phyloP scores from a whole-genome alignment of 1,140 invertebrate species.

The Prorops nasuta region DNA sequence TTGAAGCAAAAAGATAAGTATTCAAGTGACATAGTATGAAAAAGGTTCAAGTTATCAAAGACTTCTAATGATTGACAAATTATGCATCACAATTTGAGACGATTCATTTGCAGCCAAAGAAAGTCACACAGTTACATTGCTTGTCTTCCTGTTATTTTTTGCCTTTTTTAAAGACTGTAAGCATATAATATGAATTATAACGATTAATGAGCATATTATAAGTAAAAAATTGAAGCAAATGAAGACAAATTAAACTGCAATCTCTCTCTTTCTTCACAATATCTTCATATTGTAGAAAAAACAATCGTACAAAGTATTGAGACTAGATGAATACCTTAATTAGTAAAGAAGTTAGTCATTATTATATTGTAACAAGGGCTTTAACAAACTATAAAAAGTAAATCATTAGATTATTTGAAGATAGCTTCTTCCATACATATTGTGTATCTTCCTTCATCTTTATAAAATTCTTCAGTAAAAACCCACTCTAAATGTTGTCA shows the following conservation, averaged over 20 bases:
- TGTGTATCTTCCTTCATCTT: slow-evolving; percentile 19
- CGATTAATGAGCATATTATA: neutral
- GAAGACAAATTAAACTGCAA: slow-evolving; percentile 7
- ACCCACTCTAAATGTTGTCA: too few relatives aligned
- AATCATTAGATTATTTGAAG: slow-evolving; percentile 25
- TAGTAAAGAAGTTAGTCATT: slow-evolving; percentile 27
- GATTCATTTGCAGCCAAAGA: too few relatives aligned
- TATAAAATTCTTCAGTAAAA: too few relatives aligned
- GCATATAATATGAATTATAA: neutral
- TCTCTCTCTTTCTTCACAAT: slow-evolving; percentile 5
- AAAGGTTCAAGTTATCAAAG: neutral
- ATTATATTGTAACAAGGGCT: slow-evolving; percentile 19
- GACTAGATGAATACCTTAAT: slow-evolving; percentile 35
- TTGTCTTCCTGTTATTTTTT: slow-evolving; percentile 7
- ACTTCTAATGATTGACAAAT: too few relatives aligned
- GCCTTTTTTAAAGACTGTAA: neutral
- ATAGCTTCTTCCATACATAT: slow-evolving; percentile 25
- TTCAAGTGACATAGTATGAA: neutral
- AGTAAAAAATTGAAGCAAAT: slow-evolving; percentile 19
- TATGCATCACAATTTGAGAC: too few relatives aligned
- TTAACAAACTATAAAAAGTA: slow-evolving; percentile 29
- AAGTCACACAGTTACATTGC: too few relatives aligned
- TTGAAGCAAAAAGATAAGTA: neutral
- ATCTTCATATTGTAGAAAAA: slow-evolving; percentile 24
- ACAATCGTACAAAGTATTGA: slow-evolving; percentile 29